Base-by-base conservation (phyloP, 2,113 vertebrate species). In the Pelvicachromis taeniatus region DNA sequence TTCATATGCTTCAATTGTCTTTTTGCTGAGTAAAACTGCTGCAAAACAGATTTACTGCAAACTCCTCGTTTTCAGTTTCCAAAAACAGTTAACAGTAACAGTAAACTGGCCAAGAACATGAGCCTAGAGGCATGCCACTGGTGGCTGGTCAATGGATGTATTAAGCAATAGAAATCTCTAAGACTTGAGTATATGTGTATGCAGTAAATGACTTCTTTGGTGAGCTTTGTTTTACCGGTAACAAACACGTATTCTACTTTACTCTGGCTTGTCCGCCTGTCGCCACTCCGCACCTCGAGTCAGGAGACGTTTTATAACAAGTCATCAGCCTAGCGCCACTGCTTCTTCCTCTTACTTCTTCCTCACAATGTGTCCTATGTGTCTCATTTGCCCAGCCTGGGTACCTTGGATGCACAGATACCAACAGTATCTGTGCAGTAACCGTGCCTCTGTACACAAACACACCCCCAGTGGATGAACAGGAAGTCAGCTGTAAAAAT, bases 301-400 rank as follows among this genome's bases (percentile, higher is more conserved):
- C 58, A 31, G 10, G 9, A 4, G n/a, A 6, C 1, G 8, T 14
- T 56, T 82, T 55, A 87, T 87, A 56, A 9, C 2, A 21, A 29
- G 77, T 78, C 38, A 10, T 16, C 68, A 89, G 86, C 11, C 6
- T 48, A 4, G 23, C 50, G 12, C 79, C 42, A 1, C 11, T 50
- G 68, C 80, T 68, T 59, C 45, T 14, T 79, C 53, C 79, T 73
- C 54, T 29, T 73, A 16, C 10, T 48, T 83, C 61, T 17, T 56
- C 73, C 42, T 10, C 42, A 91, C 87, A 89, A 83, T 75, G 78
- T 42, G 54, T 29, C 75, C 75, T 80, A 75, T 88, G 84, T 90
- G 87, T 84, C 70, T 78, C 65, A 40, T 33, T 65, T 23, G 23
- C 6, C 19, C 1, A 3, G 9, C 13, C 40, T 50, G 2, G 4